Percentiles rank a stretch among this genome's conserved stretches.
These are phyloP conservation scores for Craterocephalus amniculus DNA, from an alignment of 2,797 vertebrate species.

Conservation along the genomic window DNA sequence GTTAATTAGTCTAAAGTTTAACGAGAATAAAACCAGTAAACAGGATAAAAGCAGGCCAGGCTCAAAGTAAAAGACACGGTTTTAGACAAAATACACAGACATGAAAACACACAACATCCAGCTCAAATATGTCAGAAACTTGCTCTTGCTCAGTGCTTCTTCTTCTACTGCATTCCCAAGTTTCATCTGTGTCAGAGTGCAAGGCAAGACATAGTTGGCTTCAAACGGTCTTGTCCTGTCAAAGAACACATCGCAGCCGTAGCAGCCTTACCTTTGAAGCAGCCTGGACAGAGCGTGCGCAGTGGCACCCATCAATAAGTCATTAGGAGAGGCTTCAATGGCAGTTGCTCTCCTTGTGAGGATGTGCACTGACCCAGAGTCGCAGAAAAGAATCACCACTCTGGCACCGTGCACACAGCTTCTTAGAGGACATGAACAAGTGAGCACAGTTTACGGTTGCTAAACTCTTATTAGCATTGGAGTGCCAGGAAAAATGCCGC, in stretches of 20 bases:
- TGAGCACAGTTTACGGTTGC: background rate
- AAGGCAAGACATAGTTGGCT: constrained; percentile 41
- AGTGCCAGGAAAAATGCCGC: background rate
- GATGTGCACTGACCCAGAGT: constrained; percentile 67
- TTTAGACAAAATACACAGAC: constrained; percentile 19
- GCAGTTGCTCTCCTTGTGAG: constrained; percentile 66
- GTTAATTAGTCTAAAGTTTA: constrained; percentile 14
- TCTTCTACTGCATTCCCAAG: constrained; percentile 26
- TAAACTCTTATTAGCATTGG: background rate
- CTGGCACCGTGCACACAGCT: constrained; percentile 16
- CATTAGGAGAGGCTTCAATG: constrained; percentile 68
- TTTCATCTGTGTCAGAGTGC: constrained; percentile 31
- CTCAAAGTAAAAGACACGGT: constrained; percentile 8
- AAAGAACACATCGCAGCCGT: constrained; percentile 47
- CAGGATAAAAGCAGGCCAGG: constrained; percentile 12
- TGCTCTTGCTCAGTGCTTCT: constrained; percentile 20
- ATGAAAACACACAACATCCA: constrained; percentile 6
- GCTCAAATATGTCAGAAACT: constrained; percentile 9
- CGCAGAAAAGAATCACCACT: constrained; percentile 23
- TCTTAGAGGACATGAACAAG: constrained; percentile 1
- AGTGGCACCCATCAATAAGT: constrained; percentile 73
- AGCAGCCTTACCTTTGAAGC: constrained; percentile 59
- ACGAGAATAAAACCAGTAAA: constrained; percentile 26
- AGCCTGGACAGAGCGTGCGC: constrained; percentile 64
- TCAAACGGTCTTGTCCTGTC: constrained; percentile 54